A percentile compares a stretch with the other conserved stretches of the same genome.
phyloP scores from a whole-genome alignment of 2,113 vertebrate genomes.

The Bubo bubo region DNA sequence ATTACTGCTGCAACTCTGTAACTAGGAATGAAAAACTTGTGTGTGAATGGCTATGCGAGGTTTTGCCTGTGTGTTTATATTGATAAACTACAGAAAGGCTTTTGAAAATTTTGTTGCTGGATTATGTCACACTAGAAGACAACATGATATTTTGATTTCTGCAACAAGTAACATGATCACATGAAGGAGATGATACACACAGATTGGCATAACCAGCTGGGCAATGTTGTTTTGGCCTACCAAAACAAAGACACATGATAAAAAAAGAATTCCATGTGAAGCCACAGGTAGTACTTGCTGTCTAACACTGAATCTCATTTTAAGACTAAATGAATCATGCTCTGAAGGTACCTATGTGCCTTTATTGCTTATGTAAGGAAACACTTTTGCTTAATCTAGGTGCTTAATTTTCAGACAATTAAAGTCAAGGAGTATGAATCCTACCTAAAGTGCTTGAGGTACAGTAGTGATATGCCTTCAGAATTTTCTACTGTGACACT shows the following conservation, averaged over 20 bases:
- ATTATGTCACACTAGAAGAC: not conserved
- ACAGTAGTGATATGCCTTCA: not conserved
- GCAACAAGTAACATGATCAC: not conserved
- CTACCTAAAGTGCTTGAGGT: not conserved
- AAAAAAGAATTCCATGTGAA: not conserved
- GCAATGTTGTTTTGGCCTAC: not conserved
- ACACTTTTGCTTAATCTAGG: not conserved
- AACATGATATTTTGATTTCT: not conserved
- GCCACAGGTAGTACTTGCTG: not conserved
- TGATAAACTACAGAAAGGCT: not conserved
- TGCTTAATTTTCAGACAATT: not conserved
- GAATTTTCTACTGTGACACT: not conserved
- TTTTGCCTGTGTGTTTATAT: rapidly evolving
- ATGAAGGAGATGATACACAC: not conserved
- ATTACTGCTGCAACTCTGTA: not conserved
- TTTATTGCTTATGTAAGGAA: not conserved
- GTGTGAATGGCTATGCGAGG: not conserved
- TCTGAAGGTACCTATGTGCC: not conserved
- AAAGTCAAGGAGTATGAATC: not conserved
- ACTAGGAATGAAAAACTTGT: not conserved
- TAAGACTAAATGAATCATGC: not conserved
- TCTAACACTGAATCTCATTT: not conserved
- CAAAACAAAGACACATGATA: not conserved
- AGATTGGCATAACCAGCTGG: not conserved
- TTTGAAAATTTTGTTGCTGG: not conserved